A percentile compares a stretch with the other conserved stretches of the same genome.
phyloP scores from a whole-genome alignment of 2,797 vertebrate genomes.

The Darevskia nairensis region DNA sequence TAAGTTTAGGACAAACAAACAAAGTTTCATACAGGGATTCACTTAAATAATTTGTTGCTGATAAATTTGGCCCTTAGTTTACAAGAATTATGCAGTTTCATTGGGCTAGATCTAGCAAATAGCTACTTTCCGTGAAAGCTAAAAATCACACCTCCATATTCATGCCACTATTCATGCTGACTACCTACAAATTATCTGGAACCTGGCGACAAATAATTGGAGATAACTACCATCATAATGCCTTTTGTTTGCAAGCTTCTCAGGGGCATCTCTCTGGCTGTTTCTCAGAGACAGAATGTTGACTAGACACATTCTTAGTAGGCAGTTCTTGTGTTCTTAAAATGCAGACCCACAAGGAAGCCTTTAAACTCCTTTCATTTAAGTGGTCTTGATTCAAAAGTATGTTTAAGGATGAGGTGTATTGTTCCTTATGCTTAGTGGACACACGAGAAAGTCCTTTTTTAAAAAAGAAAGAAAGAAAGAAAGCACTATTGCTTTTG shows the following conservation, averaged over 20 bases:
- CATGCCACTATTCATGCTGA: too few relatives aligned
- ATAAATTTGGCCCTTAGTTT: not conserved
- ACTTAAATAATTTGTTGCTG: not conserved
- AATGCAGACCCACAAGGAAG: not conserved
- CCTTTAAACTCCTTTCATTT: not conserved
- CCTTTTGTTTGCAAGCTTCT: not conserved
- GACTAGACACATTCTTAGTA: not conserved
- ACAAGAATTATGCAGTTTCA: not conserved
- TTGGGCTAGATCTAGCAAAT: not conserved
- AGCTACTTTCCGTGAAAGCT: not conserved
- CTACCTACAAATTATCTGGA: not conserved
- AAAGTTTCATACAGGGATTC: not conserved
- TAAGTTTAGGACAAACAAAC: not conserved
- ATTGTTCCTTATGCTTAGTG: not conserved
- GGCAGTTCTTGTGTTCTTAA: not conserved
- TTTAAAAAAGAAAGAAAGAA: not conserved
- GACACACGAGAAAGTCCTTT: not conserved
- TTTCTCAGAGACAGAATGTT: not conserved
- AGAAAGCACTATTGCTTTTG: not conserved
- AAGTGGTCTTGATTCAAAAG: not conserved
- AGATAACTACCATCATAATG: not conserved
- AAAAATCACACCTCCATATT: not conserved
- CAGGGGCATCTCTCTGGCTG: not conserved
- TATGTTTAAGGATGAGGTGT: not conserved
- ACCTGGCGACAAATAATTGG: not conserved